Percentiles rank a stretch among this genome's conserved stretches.
Conservation (phyloP, 92 coral and sea anemone species). For the Parazoanthus darwini region DNA sequence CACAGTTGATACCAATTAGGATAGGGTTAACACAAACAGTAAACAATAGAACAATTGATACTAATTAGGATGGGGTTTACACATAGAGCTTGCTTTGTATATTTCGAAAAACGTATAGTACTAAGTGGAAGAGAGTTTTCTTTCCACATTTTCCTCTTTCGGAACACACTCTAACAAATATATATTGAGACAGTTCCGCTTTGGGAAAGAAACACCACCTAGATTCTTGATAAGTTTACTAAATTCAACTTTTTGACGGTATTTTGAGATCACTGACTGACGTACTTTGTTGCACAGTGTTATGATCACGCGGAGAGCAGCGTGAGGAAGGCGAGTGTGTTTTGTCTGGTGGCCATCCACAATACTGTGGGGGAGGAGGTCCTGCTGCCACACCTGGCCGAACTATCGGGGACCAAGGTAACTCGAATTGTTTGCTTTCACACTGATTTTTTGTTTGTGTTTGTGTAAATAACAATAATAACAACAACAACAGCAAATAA, state of each 20-base stretch:
- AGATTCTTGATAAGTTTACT: neutral
- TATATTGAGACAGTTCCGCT: no score
- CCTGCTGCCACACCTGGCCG: slow-evolving; percentile 87
- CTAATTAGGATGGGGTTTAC: no score
- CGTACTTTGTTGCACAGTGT: slow-evolving; percentile 58
- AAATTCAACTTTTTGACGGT: neutral
- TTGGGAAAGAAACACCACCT: no score
- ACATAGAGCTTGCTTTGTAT: neutral
- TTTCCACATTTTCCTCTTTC: no score
- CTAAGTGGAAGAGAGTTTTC: neutral
- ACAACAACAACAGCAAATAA: no score
- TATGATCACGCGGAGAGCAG: slow-evolving; percentile 98
- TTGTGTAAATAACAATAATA: no score
- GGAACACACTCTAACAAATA: no score
- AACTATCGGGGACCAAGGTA: slow-evolving; percentile 95
- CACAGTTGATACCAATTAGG: no score
- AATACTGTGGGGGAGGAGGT: slow-evolving; percentile 80
- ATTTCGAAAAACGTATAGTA: no score
- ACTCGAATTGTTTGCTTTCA: neutral
- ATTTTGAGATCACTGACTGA: neutral
- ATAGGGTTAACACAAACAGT: no score
- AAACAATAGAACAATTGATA: no score
- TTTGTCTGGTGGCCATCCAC: slow-evolving; percentile 93
- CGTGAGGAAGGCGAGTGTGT: slow-evolving; percentile 98
- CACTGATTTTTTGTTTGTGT: no score